Base-by-base conservation (phyloP, 1,140 invertebrate species). In the Zaprionus africanus region DNA sequence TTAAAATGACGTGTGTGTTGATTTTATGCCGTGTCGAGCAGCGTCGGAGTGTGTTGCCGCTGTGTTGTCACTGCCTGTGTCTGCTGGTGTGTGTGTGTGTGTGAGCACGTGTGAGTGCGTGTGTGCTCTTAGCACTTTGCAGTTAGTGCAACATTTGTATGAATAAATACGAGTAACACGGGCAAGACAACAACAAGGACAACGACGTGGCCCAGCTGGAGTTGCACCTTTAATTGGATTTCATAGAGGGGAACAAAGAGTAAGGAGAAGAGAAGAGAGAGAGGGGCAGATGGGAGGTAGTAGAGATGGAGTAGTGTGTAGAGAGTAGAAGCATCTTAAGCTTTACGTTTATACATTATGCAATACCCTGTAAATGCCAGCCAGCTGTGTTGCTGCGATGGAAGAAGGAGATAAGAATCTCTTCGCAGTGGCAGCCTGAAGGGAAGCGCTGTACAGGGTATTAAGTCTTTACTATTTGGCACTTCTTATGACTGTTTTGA, bases 71-170 rank as follows among this genome's bases (percentile, higher is more conserved):
- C 17, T 34, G 6, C 26, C 15, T 15, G 19, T 24, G 36, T 59
- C 31, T 64, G 1, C 3, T 11, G 9, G 31, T 17, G 2, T 9
- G n/a, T 17, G 22, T 22, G 31, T 17, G 2, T 9, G n/a, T 17
- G 22, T 22, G 31, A 11, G 31, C 1, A 7, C 7, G 36, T 7
- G 41, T 19, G 41, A 7, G 46, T 51, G 19, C n/a, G n/a, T 70
- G 19, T 76, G 12, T 53, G 51, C 49, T 49, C 49, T 66, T 76
- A 73, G 73, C 58, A 85, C 82, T 80, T 87, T 81, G 81, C 81
- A 88, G 71, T 83, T 81, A 76, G 66, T 84, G 85, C 81, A 88
- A 76, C 87, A 90, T 88, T 90, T 84, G 84, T 84, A 76, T 79
- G 81, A 68, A 71, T 81, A 85, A 76, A 79, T 74, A 63, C n/a